These are phyloP conservation scores for Echinops telfairi DNA, from an alignment of 2,113 vertebrate species.

Conservation along the genomic window DNA sequence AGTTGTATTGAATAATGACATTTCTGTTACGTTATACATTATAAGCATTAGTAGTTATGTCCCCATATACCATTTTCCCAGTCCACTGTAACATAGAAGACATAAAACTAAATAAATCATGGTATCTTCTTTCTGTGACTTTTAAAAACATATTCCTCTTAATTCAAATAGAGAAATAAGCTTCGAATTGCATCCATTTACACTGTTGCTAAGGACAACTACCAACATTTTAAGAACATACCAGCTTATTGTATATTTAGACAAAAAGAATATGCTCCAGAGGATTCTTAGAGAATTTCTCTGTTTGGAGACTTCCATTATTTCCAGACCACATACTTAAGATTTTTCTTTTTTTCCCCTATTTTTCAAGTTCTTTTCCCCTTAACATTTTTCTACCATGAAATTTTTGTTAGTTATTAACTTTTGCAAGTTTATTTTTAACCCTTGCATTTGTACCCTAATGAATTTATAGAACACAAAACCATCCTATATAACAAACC, in stretches of 20 bases:
- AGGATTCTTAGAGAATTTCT: constrained; percentile 46
- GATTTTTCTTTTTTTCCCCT: not conserved
- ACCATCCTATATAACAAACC: constrained; percentile 31
- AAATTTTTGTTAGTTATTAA: constrained; percentile 6
- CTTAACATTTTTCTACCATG: not conserved
- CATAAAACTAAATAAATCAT: not conserved
- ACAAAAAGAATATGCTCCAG: constrained; percentile 50
- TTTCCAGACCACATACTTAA: constrained; percentile 44
- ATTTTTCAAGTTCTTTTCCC: constrained; percentile 22
- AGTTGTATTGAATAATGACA: not conserved
- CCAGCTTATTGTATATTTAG: constrained; percentile 33
- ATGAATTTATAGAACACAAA: constrained; percentile 56
- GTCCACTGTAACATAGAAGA: not conserved
- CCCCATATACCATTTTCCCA: constrained; percentile 38
- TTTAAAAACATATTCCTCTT: constrained; percentile 12
- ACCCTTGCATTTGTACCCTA: constrained; percentile 61
- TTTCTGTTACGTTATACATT: constrained; percentile 30
- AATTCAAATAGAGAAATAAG: constrained; percentile 35
- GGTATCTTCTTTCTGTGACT: constrained; percentile 36
- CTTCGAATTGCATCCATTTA: constrained; percentile 60
- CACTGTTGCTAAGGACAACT: constrained; percentile 44
- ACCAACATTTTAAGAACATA: constrained; percentile 48
- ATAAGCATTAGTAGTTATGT: not conserved
- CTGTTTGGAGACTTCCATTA: constrained; percentile 9
- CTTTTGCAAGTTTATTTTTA: constrained; percentile 73